Conservation (phyloP, 2,113 vertebrate species). For the Apodemus sylvaticus region DNA sequence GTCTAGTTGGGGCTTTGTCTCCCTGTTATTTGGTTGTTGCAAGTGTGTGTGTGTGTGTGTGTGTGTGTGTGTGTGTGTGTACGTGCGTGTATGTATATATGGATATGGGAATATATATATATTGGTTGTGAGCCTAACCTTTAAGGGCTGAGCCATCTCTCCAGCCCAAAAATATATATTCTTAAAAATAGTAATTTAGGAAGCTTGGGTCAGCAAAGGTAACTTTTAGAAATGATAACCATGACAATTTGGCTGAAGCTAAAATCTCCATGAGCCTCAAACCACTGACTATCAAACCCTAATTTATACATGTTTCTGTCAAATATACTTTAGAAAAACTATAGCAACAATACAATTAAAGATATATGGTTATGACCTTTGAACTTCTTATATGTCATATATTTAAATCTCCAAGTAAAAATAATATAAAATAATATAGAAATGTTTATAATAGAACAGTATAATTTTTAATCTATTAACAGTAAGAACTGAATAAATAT, state of each 20-base stretch:
- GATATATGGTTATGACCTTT: background rate
- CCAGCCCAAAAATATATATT: background rate
- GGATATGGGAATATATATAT: background rate
- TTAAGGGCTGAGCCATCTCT: no score
- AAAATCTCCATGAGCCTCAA: background rate
- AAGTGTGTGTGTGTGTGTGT: no score
- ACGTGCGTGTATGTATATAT: no score
- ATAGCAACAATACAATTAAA: constrained; percentile 15
- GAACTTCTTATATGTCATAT: background rate
- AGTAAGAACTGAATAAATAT: background rate
- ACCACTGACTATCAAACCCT: background rate
- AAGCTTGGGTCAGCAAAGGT: background rate
- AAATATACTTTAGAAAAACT: background rate
- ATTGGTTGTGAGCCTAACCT: background rate
- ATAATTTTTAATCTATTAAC: background rate
- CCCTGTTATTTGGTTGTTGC: background rate
- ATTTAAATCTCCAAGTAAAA: constrained; percentile 48
- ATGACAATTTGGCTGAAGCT: background rate
- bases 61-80: no score
- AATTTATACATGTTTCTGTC: background rate
- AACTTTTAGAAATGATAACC: background rate
- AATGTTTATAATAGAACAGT: background rate
- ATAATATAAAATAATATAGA: background rate
- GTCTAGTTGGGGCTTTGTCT: background rate
- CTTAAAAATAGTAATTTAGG: background rate